phyloP scores from a whole-genome alignment of 1,140 invertebrate species.

The Meloidogyne floridensis region DNA sequence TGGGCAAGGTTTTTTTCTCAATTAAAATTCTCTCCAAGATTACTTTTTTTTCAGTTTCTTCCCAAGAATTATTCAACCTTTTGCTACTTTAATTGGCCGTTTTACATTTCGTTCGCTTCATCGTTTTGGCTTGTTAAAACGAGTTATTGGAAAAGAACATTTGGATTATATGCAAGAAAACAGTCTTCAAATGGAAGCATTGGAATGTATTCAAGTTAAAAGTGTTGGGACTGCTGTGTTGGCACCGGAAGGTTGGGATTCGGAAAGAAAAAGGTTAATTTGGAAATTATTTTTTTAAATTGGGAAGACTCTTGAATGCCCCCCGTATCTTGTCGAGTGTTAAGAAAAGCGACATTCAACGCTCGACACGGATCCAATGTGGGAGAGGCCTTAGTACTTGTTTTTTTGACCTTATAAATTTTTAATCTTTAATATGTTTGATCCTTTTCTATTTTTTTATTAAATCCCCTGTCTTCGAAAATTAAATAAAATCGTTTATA shows the following conservation, averaged over 20 bases:
- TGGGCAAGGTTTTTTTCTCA: conserved; percentile 46
- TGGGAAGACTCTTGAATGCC: background rate
- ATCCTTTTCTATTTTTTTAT: too few relatives aligned
- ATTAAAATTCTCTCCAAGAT: background rate
- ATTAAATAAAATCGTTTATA: too few relatives aligned
- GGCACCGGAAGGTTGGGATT: conserved; percentile 35
- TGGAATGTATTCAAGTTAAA: conserved; percentile 15
- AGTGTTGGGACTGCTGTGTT: conserved; percentile 17
- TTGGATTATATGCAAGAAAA: conserved; percentile 20
- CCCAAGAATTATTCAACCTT: conserved; percentile 33
- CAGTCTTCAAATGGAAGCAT: conserved; percentile 16
- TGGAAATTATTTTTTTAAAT: background rate
- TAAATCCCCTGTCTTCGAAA: too few relatives aligned
- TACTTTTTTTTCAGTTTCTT: conserved; percentile 31
- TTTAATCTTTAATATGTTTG: too few relatives aligned
- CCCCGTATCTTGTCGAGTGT: too few relatives aligned
- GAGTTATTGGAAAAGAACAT: conserved; percentile 21
- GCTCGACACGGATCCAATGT: too few relatives aligned
- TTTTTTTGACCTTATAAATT: too few relatives aligned
- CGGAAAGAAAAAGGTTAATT: conserved; percentile 38
- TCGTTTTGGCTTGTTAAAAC: conserved; percentile 17
- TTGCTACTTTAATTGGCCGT: conserved; percentile 24
- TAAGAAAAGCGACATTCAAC: too few relatives aligned
- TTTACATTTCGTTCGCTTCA: conserved; percentile 19
- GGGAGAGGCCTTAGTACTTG: too few relatives aligned